A percentile compares a stretch with the other conserved stretches of the same genome.
Conservation (phyloP, 1,140 invertebrate species). For the Chionoecetes opilio region DNA sequence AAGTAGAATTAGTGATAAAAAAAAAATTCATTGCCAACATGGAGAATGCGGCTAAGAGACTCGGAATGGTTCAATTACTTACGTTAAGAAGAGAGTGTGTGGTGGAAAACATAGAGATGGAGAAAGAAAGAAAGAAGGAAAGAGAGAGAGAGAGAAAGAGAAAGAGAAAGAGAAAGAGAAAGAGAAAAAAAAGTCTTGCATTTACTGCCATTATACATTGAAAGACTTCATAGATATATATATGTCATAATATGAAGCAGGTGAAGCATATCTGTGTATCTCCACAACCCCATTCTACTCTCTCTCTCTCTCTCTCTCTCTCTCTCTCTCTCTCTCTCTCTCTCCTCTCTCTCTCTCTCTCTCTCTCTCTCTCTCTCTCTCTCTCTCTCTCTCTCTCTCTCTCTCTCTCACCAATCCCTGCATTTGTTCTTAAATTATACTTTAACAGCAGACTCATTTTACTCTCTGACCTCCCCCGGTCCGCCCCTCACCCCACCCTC, state of each 20-base stretch:
- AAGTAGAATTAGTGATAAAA: background rate
- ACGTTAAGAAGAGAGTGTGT: background rate
- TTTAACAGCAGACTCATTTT: background rate
- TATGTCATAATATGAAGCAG: too few relatives aligned
- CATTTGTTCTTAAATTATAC: too few relatives aligned
- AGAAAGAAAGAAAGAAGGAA: slow-evolving; percentile 53
- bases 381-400: slow-evolving; percentile 14
- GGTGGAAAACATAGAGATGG: background rate
- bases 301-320: too few relatives aligned
- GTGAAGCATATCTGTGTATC: too few relatives aligned
- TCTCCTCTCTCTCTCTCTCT: slow-evolving; percentile 1
- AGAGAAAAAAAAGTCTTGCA: too few relatives aligned
- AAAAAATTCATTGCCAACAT: background rate
- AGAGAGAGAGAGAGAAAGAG: slow-evolving; percentile 51
- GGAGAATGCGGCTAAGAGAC: background rate
- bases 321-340: background rate
- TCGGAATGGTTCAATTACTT: background rate
- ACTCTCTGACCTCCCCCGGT: background rate
- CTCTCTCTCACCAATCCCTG: background rate
- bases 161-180: background rate
- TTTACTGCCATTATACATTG: too few relatives aligned
- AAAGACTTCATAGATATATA: too few relatives aligned
- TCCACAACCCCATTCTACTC: too few relatives aligned
- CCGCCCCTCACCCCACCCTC: background rate
- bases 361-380: slow-evolving; percentile 10